Base-by-base conservation (phyloP, 2,888 invertebrate species). In the Sialis fuliginosa region DNA sequence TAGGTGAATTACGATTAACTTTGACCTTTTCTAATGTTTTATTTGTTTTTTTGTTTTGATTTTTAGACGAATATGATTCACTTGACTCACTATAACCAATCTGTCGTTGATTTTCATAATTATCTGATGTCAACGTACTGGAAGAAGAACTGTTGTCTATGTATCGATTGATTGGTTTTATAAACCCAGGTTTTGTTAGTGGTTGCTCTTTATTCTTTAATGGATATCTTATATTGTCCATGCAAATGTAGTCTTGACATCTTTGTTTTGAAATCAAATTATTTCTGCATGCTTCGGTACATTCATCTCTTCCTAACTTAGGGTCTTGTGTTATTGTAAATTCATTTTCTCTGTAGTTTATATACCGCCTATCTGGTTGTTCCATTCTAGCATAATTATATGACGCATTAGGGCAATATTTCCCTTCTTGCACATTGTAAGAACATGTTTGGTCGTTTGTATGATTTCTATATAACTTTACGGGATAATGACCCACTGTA, bases 101-200 rank as follows among this genome's bases (percentile, higher is more conserved):
- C 46, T 54, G 52, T 39, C 51, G 49, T 42, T 22, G 22, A 22
- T 22, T 22, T 22, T 22, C 22, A 22, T 22, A 22, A 22, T 22
- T 22, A 22, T 22, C 22, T 22, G 22, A 22, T 4, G 22, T 22
- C 4, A 22, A 22, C 22, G 22, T 22, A 22, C 22, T 22, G 9
- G 60, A 60, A 47, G 63, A 61, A 1, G 48, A 45, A 50, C 61
- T 64, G 1, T 61, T 62, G 48, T 65, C 65, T 13, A 61, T 61
- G 40, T 60, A 62, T 53, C 59, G 61, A 9, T 53, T 56, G 22
- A 59, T 10, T 8, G 31, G 51, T 35, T 55, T 49, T 42, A 57
- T 55, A 47, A 22, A 22, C 2, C 22, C 22, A 22, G 22, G 22
- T 22, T 22, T 22, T 22, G 22, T 22, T 22, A 22, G 2, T 22